Evolutionary conservation across 2,113 vertebrate species (phyloP), one percentile per base, ranked within the genome.

Genomic region (Serilophus lunatus): DNA sequence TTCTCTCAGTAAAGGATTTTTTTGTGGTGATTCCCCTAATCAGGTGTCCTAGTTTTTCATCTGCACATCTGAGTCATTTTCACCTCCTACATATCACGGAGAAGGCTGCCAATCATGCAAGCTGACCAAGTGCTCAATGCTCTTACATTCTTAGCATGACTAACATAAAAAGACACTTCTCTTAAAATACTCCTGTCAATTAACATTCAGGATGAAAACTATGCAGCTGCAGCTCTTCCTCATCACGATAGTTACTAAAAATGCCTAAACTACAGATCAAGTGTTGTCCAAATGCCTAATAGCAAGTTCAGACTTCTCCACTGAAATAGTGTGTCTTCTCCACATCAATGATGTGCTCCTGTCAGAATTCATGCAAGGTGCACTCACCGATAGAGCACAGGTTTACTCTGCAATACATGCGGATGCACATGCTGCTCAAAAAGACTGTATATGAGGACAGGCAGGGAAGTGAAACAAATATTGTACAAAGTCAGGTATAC

Each of bases 401-500:
- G 99, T 95, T 99, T 99, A 87, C 92, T 99, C 97, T 99, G 99
- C 80, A 99, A 97, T 31, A 99, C 94, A 79, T 99, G 99, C 50
- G 99, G 99, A 90, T 99, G 98, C 93, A 99, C 98, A 95, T 99
- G 99, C 97, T 99, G 99, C 94, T 99, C 99, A 98, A 99, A 98
- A 80, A 99, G 98, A 98, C 99, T 99, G 97, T 99, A 99, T 87
- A 99, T 98, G 95, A 99, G 99, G 97, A 99, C 98, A 98, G 99
- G 99, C 97, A 99, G 96, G 77, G 99, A 99, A 95, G 99, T 99
- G 98, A 99, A 99, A 98, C 99, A 99, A 98, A 99, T 99, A 98
- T 99, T 99, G 98, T 99, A 99, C 95, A 99, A 99, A 96, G 99
- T 99, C 98, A 99, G 98, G 97, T 99, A 99, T 79, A 99, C 99